Base-by-base conservation (phyloP, 2,797 vertebrate species). In the Cynopterus sphinx region DNA sequence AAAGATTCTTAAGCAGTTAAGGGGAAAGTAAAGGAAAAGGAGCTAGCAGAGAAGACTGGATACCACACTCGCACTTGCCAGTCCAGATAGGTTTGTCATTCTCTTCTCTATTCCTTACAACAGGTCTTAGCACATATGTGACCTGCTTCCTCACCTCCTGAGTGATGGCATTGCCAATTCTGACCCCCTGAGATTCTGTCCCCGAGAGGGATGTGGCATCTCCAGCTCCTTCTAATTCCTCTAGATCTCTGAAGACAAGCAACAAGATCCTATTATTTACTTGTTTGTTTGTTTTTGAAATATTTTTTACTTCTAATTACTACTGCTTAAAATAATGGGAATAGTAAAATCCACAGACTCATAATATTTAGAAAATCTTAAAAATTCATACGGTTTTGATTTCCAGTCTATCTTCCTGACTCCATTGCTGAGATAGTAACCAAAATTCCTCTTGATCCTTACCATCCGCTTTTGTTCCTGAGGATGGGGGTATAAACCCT, bases 271-370 rank as follows among this genome's bases (percentile, higher is more conserved):
- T 87, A 28, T 84, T 82, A 53, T 65, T 92, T 77, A 61, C 33
- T 70, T 51, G 43, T 74, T 43, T 88, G 31, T 71, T 92, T 78
- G 85, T 24, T 95, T 94, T 78, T 94, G 87, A 93, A 91, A 59
- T 90, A 53, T 19, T 46, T 70, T 87, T 84, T 92, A 74, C 19
- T 93, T 6, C 43, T 91, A 61, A 82, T 87, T 36, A 65, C 59
- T 55, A 59, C 55, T 55, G 63, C 24, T 22, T 51, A 83, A 10
- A 87, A 78, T 51, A 95, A 43, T 26, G 24, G 24, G 17, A 78
- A 65, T 46, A 89, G 67, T 73, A 78, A 70, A 68, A 43, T 68
- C 17, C 71, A 70, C 36, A 93, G 43, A 81, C 26, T 51, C 39
- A 11, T 65, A 88, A 67, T 51, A 39, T 81, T 88, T 77, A 86